Percentiles rank a stretch among this genome's conserved stretches.
Evolutionary conservation across 1,140 invertebrate species (phyloP).

Genomic region (Drosophila mayri): DNA sequence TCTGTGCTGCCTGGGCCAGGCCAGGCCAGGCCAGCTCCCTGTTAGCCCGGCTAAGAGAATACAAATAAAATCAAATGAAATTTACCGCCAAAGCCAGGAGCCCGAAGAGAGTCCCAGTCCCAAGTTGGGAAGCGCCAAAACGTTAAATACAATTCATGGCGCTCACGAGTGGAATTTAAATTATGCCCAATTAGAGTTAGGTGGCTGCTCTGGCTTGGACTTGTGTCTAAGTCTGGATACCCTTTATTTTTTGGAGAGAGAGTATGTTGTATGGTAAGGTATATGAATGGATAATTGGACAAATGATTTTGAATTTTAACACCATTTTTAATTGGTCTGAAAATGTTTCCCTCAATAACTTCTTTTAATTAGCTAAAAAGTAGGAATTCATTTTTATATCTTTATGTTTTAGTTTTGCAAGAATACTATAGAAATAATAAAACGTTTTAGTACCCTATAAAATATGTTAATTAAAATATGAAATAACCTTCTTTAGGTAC

Average conservation of each 20-base stretch:
- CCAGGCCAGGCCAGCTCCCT: neutral
- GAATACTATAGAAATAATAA: too few relatives aligned
- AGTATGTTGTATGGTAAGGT: slow-evolving; percentile 1
- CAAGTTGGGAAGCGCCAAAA: slow-evolving; percentile 82
- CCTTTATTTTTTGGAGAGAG: neutral
- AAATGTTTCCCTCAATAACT: too few relatives aligned
- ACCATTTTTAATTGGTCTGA: too few relatives aligned
- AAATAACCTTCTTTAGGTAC: too few relatives aligned
- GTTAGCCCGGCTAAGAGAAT: slow-evolving; percentile 40
- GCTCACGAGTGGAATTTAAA: slow-evolving; percentile 83
- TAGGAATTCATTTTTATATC: too few relatives aligned
- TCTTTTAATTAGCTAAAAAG: too few relatives aligned
- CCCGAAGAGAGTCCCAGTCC: slow-evolving; percentile 37
- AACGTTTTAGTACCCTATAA: too few relatives aligned
- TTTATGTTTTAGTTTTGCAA: too few relatives aligned
- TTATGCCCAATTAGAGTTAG: slow-evolving; percentile 83
- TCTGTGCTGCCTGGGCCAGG: slow-evolving; percentile 26
- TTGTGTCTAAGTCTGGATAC: slow-evolving; percentile 17
- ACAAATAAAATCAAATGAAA: slow-evolving; percentile 81
- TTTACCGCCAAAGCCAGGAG: slow-evolving; percentile 65
- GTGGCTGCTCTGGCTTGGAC: slow-evolving; percentile 58
- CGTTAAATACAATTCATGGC: slow-evolving; percentile 83
- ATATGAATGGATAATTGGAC: neutral
- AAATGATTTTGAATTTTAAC: neutral
- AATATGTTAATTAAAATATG: too few relatives aligned